phyloP scores from a whole-genome alignment of 1,140 invertebrate species.

The Lethrus apterus region DNA sequence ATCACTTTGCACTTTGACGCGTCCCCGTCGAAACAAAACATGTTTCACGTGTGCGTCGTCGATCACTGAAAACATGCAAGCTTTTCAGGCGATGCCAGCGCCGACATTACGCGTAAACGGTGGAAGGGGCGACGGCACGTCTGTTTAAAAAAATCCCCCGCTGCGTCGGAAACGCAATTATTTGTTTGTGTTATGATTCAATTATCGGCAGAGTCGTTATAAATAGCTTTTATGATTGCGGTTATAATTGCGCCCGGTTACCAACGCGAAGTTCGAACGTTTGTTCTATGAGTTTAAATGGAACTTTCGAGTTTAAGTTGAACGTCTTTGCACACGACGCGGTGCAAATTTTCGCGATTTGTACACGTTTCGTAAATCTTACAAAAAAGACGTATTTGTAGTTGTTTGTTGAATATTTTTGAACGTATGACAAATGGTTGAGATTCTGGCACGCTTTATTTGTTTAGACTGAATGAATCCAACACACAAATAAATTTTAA shows the following conservation, averaged over 20 bases:
- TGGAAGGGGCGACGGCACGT: constrained; percentile 5
- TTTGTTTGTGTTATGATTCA: constrained; percentile 14
- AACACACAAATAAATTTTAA: too few species aligned
- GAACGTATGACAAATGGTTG: too few species aligned
- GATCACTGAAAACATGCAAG: constrained; percentile 1
- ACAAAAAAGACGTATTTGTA: too few species aligned
- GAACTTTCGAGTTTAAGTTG: background rate
- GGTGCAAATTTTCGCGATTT: too few species aligned
- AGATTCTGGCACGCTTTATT: too few species aligned
- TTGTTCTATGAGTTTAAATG: background rate
- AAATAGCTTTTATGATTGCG: constrained; percentile 6
- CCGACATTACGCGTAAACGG: background rate
- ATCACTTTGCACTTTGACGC: constrained; percentile 1
- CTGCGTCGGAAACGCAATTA: background rate
- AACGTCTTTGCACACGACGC: background rate
- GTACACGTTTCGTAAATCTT: too few species aligned
- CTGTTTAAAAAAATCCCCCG: background rate
- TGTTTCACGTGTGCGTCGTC: constrained; percentile 6
- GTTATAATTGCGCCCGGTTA: constrained; percentile 2
- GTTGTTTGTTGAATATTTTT: too few species aligned
- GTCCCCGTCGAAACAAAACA: background rate
- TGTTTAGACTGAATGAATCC: too few species aligned
- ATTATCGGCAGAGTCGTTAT: constrained; percentile 8
- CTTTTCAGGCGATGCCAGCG: background rate
- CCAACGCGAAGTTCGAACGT: constrained; percentile 11